A percentile compares a stretch with the other conserved stretches of the same genome.
phyloP scores from a whole-genome alignment of 2,113 vertebrate species.

The Sturnus vulgaris region DNA sequence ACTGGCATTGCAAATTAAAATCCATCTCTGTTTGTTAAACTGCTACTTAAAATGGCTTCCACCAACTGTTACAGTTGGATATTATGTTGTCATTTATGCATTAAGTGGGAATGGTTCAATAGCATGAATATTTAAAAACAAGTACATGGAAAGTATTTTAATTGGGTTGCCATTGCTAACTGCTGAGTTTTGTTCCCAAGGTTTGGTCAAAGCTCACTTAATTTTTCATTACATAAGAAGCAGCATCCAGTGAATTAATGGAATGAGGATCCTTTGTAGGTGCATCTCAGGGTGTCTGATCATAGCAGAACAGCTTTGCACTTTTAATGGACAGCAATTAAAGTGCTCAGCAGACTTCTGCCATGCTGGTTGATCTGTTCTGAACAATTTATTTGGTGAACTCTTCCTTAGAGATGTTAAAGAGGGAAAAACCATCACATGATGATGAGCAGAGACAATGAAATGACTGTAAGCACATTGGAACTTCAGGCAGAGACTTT shows the following conservation, averaged over 20 bases:
- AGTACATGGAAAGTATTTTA: slow-evolving; percentile 53
- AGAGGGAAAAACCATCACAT: neutral
- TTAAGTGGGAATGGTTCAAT: slow-evolving; percentile 71
- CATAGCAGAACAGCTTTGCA: slow-evolving; percentile 19
- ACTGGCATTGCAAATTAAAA: slow-evolving; percentile 79
- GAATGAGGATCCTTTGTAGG: slow-evolving; percentile 22
- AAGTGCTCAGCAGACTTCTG: neutral
- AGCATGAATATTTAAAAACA: slow-evolving; percentile 71
- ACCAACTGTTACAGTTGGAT: slow-evolving; percentile 77
- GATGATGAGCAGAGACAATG: neutral
- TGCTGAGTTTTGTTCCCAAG: slow-evolving; percentile 36
- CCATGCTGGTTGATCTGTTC: neutral
- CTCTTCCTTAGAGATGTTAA: neutral
- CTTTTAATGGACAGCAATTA: slow-evolving; percentile 13
- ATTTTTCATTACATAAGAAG: slow-evolving; percentile 58
- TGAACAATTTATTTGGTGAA: neutral
- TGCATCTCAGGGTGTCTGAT: neutral
- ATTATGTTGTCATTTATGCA: slow-evolving; percentile 74
- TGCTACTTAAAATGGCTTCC: slow-evolving; percentile 75
- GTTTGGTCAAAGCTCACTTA: slow-evolving; percentile 57
- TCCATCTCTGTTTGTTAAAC: slow-evolving; percentile 76
- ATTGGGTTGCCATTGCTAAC: slow-evolving; percentile 62
- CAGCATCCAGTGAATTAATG: slow-evolving; percentile 48
- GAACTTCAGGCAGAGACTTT: neutral
- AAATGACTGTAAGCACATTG: neutral